Percentiles rank a stretch among this genome's conserved stretches.
These are phyloP conservation scores for Halcyon chelicuti DNA, from an alignment of 2,797 vertebrate genomes.

Conservation along the genomic window DNA sequence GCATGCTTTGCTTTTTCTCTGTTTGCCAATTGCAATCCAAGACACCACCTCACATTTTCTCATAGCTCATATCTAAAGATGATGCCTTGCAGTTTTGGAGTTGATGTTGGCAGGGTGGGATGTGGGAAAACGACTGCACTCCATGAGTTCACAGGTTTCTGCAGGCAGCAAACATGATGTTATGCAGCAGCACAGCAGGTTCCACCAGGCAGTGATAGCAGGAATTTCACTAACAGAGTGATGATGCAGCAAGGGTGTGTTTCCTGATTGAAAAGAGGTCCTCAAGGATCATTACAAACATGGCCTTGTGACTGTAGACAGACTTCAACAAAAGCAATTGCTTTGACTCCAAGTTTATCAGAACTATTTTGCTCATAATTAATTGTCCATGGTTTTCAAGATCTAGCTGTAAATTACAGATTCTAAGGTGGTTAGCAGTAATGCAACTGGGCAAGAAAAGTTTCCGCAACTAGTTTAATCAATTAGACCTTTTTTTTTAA, in stretches of 20 bases:
- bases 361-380: not conserved
- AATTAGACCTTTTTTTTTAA: not conserved
- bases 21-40: not conserved
- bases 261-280: not conserved
- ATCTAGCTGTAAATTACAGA: not conserved
- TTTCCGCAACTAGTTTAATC: not conserved
- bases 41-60: not conserved
- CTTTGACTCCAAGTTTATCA: not conserved
- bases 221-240: fast-evolving
- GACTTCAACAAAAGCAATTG: not conserved
- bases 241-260: not conserved
- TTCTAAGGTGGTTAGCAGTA: not conserved
- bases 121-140: not conserved
- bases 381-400: not conserved
- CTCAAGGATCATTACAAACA: not conserved
- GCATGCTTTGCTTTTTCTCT: not conserved
- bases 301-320: not conserved
- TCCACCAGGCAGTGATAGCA: fast-evolving
- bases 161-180: not conserved
- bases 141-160: fast-evolving
- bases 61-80: not conserved
- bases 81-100: too few species aligned
- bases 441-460: not conserved
- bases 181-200: not conserved
- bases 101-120: not conserved